These are phyloP conservation scores for Platycheirus rosarum DNA, from an alignment of 2,888 invertebrate species.

Conservation along the genomic window DNA sequence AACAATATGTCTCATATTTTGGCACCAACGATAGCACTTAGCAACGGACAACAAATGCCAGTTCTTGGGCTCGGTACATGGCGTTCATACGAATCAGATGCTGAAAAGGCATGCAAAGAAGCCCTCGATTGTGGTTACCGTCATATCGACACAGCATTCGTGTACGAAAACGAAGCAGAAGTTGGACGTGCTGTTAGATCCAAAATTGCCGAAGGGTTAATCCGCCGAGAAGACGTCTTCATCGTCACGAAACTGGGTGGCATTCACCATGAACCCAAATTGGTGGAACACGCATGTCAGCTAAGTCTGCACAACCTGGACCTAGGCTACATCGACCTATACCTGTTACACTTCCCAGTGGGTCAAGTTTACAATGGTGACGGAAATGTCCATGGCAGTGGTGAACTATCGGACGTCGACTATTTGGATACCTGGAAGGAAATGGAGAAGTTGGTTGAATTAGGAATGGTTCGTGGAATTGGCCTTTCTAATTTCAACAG, in stretches of 20 bases:
- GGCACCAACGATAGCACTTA: conserved; percentile 85
- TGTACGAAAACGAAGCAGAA: conserved; percentile 83
- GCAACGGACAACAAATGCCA: conserved; percentile 86
- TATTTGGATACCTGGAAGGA: conserved; percentile 81
- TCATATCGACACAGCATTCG: conserved; percentile 84
- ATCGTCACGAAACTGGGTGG: conserved; percentile 80
- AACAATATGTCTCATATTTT: conserved; percentile 62
- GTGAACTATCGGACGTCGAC: conserved; percentile 79
- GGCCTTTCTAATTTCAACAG: conserved; percentile 81
- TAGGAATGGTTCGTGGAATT: conserved; percentile 79
- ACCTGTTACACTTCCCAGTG: conserved; percentile 92
- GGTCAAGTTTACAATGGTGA: conserved; percentile 85
- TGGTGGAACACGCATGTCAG: conserved; percentile 87
- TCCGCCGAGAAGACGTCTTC: conserved; percentile 82
- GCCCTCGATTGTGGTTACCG: conserved; percentile 84
- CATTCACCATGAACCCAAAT: conserved; percentile 86
- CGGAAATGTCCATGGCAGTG: conserved; percentile 79
- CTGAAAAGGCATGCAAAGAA: conserved; percentile 79
- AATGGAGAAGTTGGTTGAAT: conserved; percentile 81
- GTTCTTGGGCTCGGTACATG: conserved; percentile 88
- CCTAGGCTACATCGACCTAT: conserved; percentile 90
- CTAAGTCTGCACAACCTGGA: conserved; percentile 86
- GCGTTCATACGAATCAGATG: conserved; percentile 78
- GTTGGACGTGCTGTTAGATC: conserved; percentile 82
- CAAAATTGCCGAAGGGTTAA: conserved; percentile 81